These are phyloP conservation scores for Chelonus formosanus DNA, from an alignment of 2,888 invertebrate genomes.

Conservation along the genomic window DNA sequence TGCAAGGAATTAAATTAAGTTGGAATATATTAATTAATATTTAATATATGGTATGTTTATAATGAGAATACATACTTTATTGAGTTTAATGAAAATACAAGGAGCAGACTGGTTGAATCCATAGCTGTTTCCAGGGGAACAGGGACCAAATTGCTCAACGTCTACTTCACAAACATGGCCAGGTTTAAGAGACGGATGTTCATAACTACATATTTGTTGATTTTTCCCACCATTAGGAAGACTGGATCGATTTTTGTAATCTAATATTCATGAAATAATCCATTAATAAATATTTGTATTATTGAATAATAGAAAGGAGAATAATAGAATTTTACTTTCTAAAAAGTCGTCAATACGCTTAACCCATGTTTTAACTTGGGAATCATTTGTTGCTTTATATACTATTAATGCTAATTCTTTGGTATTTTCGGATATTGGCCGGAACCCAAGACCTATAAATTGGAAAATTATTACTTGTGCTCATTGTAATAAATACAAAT, in stretches of 20 bases:
- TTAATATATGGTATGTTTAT: slow-evolving; percentile 39
- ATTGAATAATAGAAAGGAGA: too few relatives aligned
- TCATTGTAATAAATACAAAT: background rate
- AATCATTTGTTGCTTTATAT: slow-evolving; percentile 68
- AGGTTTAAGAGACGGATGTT: slow-evolving; percentile 58
- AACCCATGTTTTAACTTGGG: slow-evolving; percentile 69
- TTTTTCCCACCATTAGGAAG: slow-evolving; percentile 66
- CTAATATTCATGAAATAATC: slow-evolving; percentile 37
- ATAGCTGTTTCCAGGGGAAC: slow-evolving; percentile 68
- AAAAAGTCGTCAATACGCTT: slow-evolving; percentile 69
- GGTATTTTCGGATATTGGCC: slow-evolving; percentile 69
- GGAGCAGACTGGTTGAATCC: slow-evolving; percentile 80
- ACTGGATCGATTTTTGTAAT: slow-evolving; percentile 62
- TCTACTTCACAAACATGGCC: slow-evolving; percentile 70
- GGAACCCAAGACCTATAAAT: slow-evolving; percentile 72
- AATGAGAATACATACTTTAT: slow-evolving; percentile 70
- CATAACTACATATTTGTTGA: slow-evolving; percentile 69
- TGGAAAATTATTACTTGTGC: background rate
- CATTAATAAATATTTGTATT: too few relatives aligned
- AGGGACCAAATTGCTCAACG: slow-evolving; percentile 65
- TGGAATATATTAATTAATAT: background rate
- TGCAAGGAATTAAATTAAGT: slow-evolving; percentile 27
- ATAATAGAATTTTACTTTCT: slow-evolving; percentile 61
- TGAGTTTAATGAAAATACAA: slow-evolving; percentile 86
- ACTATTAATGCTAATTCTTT: slow-evolving; percentile 72